Evolutionary conservation across 2,888 invertebrate genomes (phyloP), one percentile per base, ranked within the genome.

Genomic region (Mesochorus sp.): DNA sequence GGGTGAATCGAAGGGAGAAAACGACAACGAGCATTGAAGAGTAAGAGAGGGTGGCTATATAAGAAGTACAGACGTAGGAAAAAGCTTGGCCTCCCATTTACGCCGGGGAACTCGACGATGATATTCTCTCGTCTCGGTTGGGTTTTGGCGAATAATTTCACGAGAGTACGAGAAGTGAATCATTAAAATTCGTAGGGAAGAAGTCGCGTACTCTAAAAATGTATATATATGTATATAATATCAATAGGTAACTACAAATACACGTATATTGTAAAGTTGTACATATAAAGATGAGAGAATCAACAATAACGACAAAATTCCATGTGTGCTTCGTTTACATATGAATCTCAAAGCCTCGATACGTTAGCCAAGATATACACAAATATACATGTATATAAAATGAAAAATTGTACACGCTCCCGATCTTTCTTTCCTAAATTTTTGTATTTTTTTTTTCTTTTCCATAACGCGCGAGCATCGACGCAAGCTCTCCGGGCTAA

Each of bases 31-130:
- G 81, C 82, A 81, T 84, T 80, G 80, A 79, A 75, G 72, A 75
- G 57, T 59, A 64, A 55, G 71, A 37, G 66, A 67, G 75, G 71
- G 57, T 66, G 68, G 74, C 31, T 66, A 31, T 42, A 76, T 70
- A 76, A 80, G 55, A 71, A 82, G 81, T 82, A 82, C 81, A 82
- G 81, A 70, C 82, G 64, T 62, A 55, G 76, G 80, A 79, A 85
- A 82, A 82, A 81, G 62, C 79, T 82, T 71, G 71, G 68, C 57
- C 68, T 39, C 51, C 26, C 6, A 31, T 1, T 31, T 49, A 64
- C 64, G 34, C 51, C 68, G 67, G 24, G 42, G 68, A 59, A 42
- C 51, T 61, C 62, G 12, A 68, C 39, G 51, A 64, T 53, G 57
- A 42, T 59, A 71, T 68, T 59, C 34, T 53, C 49, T 47, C 10